phyloP scores from a whole-genome alignment of 2,888 invertebrate genomes.

The Corbicula japonica region DNA sequence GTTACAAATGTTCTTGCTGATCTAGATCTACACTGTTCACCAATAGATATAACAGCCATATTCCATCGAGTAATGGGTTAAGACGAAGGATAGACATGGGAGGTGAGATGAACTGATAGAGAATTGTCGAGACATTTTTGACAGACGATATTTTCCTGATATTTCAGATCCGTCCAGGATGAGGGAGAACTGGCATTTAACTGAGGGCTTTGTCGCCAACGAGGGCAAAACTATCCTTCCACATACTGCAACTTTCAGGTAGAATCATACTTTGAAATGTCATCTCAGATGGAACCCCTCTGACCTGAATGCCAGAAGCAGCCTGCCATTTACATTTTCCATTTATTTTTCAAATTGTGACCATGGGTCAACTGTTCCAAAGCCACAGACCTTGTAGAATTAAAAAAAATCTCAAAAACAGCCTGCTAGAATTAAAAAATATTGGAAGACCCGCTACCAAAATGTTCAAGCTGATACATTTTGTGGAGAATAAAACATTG shows the following conservation, averaged over 20 bases:
- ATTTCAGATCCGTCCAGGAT: constrained; percentile 91
- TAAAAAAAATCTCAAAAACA: not conserved
- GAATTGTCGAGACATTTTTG: no score
- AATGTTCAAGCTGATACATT: no score
- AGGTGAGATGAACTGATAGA: no score
- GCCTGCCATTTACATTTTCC: no score
- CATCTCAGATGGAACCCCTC: not conserved
- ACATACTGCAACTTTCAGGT: constrained; percentile 91
- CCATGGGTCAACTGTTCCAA: not conserved
- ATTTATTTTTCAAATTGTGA: not conserved
- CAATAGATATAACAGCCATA: no score
- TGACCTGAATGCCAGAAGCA: not conserved
- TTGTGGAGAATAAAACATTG: no score
- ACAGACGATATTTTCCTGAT: no score
- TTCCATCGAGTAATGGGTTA: no score
- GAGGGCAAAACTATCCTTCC: constrained; percentile 95
- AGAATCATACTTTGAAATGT: constrained; percentile 12
- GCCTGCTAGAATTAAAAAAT: not conserved
- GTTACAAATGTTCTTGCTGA: no score
- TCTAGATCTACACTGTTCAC: no score
- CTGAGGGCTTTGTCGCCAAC: constrained; percentile 97
- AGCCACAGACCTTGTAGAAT: not conserved
- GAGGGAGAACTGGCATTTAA: constrained; percentile 94
- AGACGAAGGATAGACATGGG: not conserved
- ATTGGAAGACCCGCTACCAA: no score